Base-by-base conservation (phyloP, 2,113 vertebrate species). In the Oreochromis aureus region DNA sequence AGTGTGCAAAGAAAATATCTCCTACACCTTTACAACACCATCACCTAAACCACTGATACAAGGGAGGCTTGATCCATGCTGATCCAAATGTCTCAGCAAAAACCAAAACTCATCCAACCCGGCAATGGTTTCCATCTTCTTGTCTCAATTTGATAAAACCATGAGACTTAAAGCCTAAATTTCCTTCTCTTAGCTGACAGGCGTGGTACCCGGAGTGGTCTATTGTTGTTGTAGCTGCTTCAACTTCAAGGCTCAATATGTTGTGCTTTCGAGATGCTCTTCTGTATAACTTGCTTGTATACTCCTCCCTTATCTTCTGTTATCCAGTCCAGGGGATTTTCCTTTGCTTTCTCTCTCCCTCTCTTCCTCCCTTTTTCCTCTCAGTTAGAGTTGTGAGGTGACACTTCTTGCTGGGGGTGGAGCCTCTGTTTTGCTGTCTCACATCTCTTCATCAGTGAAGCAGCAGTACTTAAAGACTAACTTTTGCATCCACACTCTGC, bases 151-250 rank as follows among this genome's bases (percentile, higher is more conserved):
- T 71, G n/a, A 41, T 71, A 24, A 16, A 36, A 22, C 39, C n/a
- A 6, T 24, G 66, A 15, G 13, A 24, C 7, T 24, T 44, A 12
- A 24, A 69, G 36, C n/a, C n/a, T 44, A 41, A 44, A 39, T 44
- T 44, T 71, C n/a, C 39, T 6, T 1, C 44, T 71, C n/a, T 71
- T 71, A 44, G 12, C n/a, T 71, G 66, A 6, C n/a, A 71, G 66
- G n/a, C 1, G 2, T 0, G 5, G 12, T 7, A 71, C 66, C n/a
- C 0, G 2, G 63, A 24, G 5, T 24, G n/a, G n/a, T 44, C 36
- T 44, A 4, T 63, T 36, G 30, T 11, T 36, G 59, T 63, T 36
- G 16, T 63, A 63, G 59, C 3, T 71, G 39, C 7, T 71, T 71
- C n/a, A 71, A 10, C 66, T 71, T 71, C n/a, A 71, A 24, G 7